Base-by-base conservation (phyloP, 2,113 vertebrate genomes). In the Jaculus jaculus region DNA sequence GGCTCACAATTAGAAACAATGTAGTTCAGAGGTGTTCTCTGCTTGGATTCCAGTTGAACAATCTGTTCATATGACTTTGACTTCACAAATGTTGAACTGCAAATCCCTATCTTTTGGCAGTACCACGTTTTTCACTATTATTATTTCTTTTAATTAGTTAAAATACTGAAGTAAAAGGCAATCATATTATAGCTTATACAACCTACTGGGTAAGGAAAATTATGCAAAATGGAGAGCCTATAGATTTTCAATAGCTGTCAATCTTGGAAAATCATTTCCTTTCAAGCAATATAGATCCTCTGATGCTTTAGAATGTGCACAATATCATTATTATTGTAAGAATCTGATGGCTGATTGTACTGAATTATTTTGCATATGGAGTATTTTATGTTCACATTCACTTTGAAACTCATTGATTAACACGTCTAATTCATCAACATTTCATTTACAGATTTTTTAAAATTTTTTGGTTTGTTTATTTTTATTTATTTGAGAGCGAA, bases 21-120 rank as follows among this genome's bases (percentile, higher is more conserved):
- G 30, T 90, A 60, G 89, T 80, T 96, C 95, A 96, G 87, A 94
- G 94, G 90, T 51, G 47, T 4, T 68, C 93, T 93, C 90, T 91
- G 89, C 82, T 89, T 92, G 90, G 89, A 61, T 8, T 17, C 42
- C 39, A 32, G 90, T 61, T 81, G 58, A 84, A 90, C 81, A 96
- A 96, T 95, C 93, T 97, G 93, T 95, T 96, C 90, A 17, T 10
- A 83, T 83, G 30, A 85, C 13, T 63, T 34, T 61, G 21, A 3
- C 68, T 92, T 85, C 63, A 85, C 32, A 94, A 84, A 68, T 32
- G 88, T 23, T 79, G 18, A 23, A 83, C 20, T 20, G 63, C 74
- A 87, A 91, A 90, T 87, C 21, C 82, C 63, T 71, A 17, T 12
- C 24, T 30, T 78, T 83, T 63, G 65, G 1, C 26, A 51, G 63